These are phyloP conservation scores for Poeciliopsis turrubarensis DNA, from an alignment of 2,113 vertebrate genomes.

Conservation along the genomic window DNA sequence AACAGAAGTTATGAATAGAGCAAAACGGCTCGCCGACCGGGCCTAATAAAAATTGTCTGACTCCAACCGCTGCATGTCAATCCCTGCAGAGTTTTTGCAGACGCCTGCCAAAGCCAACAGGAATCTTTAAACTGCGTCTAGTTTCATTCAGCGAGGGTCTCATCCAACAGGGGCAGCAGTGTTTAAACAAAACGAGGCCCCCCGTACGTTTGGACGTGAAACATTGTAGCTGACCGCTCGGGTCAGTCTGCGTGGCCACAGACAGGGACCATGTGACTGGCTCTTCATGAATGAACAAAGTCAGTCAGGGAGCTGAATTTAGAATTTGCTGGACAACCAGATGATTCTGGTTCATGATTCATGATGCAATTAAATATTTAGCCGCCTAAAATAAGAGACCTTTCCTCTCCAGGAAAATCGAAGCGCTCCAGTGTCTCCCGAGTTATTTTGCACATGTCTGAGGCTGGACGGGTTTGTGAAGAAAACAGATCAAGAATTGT, in stretches of 20 bases:
- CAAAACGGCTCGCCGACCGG: neutral
- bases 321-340: constrained; percentile 39
- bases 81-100: constrained; percentile 33
- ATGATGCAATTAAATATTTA: constrained; percentile 66
- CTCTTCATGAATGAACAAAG: constrained; percentile 54
- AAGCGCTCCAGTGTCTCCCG: constrained; percentile 21
- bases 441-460: constrained; percentile 13
- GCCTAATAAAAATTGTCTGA: neutral
- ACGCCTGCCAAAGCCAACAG: constrained; percentile 56
- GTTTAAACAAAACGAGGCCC: constrained; percentile 41
- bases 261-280: constrained; percentile 69
- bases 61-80: constrained; percentile 42
- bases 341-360: constrained; percentile 9
- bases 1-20: constrained; percentile 45
- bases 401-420: constrained; percentile 43
- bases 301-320: constrained; percentile 45
- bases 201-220: constrained; percentile 4
- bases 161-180: constrained; percentile 35
- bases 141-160: constrained; percentile 40
- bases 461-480: neutral
- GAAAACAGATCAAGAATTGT: constrained; percentile 18
- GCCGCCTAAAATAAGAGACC: constrained; percentile 33
- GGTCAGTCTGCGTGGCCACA: constrained; percentile 56
- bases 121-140: constrained; percentile 39
- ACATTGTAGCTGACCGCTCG: constrained; percentile 41